Evolutionary conservation across 1,140 invertebrate species (phyloP).

Genomic region (Coenobita brevimanus): DNA sequence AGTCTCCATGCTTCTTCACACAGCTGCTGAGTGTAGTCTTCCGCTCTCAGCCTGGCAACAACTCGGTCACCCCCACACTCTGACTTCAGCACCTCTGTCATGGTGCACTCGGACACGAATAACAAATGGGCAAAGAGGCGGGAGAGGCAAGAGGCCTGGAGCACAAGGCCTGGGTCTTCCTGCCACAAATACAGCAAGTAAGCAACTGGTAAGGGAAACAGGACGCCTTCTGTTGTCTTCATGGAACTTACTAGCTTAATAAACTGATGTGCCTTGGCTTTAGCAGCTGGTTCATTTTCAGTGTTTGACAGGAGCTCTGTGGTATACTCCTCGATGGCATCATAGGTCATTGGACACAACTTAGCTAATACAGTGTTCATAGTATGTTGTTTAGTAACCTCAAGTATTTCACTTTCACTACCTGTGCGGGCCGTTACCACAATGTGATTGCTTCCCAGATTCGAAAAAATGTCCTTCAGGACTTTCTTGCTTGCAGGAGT

Average conservation of each 20-base stretch:
- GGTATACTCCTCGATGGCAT: conserved; percentile 32
- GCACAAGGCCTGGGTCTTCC: not conserved
- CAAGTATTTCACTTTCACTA: not conserved
- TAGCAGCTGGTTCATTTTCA: not conserved
- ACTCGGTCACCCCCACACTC: not conserved
- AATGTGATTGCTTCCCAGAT: conserved; percentile 10
- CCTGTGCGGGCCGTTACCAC: conserved; percentile 12
- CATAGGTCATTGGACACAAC: conserved; percentile 40
- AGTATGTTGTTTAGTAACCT: not conserved
- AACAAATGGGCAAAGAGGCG: conserved; percentile 27
- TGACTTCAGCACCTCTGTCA: not conserved
- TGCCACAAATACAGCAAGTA: conserved; percentile 49
- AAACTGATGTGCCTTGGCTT: conserved; percentile 22
- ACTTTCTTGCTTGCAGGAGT: not conserved
- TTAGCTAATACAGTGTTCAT: not conserved
- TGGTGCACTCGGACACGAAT: not conserved
- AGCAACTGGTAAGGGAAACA: conserved; percentile 38
- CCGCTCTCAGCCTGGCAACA: not conserved
- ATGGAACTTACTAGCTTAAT: conserved; percentile 20
- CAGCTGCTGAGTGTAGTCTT: not conserved
- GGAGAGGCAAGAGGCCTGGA: conserved; percentile 18
- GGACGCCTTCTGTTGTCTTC: not conserved
- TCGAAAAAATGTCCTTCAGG: conserved; percentile 26
- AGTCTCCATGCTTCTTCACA: conserved; percentile 19
- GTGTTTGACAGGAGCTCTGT: conserved; percentile 12